Evolutionary conservation across 1,140 invertebrate species (phyloP).

Genomic region (Anthonomus grandis): DNA sequence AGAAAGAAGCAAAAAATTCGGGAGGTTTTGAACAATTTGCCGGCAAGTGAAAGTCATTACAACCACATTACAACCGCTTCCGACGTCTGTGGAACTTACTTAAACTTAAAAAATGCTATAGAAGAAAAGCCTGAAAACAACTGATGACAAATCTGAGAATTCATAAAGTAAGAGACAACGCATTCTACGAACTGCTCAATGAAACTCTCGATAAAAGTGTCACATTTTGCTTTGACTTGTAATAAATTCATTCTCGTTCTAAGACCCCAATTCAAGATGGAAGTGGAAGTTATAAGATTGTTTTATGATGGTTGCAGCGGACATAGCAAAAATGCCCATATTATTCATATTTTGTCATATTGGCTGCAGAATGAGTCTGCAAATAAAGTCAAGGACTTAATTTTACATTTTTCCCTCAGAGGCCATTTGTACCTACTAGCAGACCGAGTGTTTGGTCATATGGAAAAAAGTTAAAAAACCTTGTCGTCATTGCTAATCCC

Average conservation of each 20-base stretch:
- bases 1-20: conserved; percentile 17
- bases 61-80: conserved; percentile 5
- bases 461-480: neutral
- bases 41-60: conserved; percentile 3
- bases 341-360: too few relatives aligned
- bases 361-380: neutral
- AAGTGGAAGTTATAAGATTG: neutral
- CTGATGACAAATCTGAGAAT: conserved; percentile 4
- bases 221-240: conserved; percentile 5
- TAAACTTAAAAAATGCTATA: conserved; percentile 11
- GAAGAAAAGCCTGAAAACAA: conserved; percentile 12
- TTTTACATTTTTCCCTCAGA: neutral
- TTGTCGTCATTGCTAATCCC: neutral
- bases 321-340: neutral
- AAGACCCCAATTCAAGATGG: conserved; percentile 9
- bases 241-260: conserved; percentile 1
- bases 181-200: too few relatives aligned
- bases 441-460: too few relatives aligned
- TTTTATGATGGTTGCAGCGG: neutral
- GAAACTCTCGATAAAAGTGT: neutral
- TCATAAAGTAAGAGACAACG: conserved; percentile 11
- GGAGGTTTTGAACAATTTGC: neutral
- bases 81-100: conserved; percentile 11
- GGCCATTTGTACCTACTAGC: neutral
- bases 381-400: neutral